Base-by-base conservation (phyloP, 1,140 invertebrate species). In the Monomorium pharaonis region DNA sequence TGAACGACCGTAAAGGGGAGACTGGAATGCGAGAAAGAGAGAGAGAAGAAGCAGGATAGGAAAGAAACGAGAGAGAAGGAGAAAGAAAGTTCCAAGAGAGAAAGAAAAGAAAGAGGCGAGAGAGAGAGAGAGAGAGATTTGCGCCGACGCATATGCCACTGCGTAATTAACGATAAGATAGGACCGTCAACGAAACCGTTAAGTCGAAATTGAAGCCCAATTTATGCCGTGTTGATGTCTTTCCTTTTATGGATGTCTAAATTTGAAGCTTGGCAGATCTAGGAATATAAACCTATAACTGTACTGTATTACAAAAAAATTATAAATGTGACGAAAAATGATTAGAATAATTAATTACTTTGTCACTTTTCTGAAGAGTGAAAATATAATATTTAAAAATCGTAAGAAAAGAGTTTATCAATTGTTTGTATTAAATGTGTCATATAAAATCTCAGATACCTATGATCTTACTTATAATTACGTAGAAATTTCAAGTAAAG, bases 121-220 rank as follows among this genome's bases (percentile, higher is more conserved):
- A 56, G 42, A 44, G 51, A 44, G 84, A 24, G 72, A 67, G 37
- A 74, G 47, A 56, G 42, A 44, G 51, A 44, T 18, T 86, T 47
- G 88, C 88, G 87, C 1, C 56, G 24, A 77, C 89, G 89, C 89
- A 89, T 87, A 83, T 58, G 80, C 63, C 37, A 42, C 12, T 30
- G 42, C 75, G 81, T 85, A 90, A 90, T 90, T 87, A 87, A 54
- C 81, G 89, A 90, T 89, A 90, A 90, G 89, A 90, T 90, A 90
- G 77, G 56, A 69, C 88, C 84, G 81, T n/a, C 58, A 37, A 85
- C 81, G 84, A 86, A 86, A 86, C 54, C 70, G 51, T n/a, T 12
- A 58, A 54, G 58, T 86, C 87, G 87, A 89, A 89, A 89, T 89
- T 89, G 74, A 86, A 83, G 63, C 56, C 37, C 42, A 51, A 51